Conservation (phyloP, 2,888 invertebrate genomes). For the Eupithecia abbreviata region DNA sequence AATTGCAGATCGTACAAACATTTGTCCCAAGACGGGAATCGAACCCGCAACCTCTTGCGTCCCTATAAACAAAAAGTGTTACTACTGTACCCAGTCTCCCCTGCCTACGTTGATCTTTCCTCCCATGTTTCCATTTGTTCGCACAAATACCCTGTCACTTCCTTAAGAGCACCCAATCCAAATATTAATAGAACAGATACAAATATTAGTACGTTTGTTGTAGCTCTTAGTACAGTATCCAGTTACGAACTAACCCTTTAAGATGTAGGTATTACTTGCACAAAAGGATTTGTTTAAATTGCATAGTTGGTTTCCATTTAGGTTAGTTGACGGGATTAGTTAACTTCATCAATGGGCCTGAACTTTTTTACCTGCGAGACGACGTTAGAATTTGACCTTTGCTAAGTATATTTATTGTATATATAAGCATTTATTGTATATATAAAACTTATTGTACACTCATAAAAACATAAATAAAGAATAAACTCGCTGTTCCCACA, state of each 20-base stretch:
- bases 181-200: neutral
- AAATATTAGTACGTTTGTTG: neutral
- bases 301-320: neutral
- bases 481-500: no score
- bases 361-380: no score
- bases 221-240: neutral
- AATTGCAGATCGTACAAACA: no score
- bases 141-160: constrained; percentile 1
- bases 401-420: no score
- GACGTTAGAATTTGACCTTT: no score
- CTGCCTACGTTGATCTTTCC: neutral
- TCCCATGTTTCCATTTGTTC: neutral
- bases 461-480: no score
- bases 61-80: no score
- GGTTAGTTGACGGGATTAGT: neutral
- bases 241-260: neutral
- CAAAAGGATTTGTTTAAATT: neutral
- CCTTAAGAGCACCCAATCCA: neutral
- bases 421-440: no score
- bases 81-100: no score
- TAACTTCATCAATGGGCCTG: neutral
- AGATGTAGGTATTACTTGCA: neutral
- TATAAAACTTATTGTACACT: no score
- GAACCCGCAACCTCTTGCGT: no score
- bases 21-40: no score